Evolutionary conservation across 2,113 vertebrate species (phyloP).

Genomic region (Saimiri boliviensis): DNA sequence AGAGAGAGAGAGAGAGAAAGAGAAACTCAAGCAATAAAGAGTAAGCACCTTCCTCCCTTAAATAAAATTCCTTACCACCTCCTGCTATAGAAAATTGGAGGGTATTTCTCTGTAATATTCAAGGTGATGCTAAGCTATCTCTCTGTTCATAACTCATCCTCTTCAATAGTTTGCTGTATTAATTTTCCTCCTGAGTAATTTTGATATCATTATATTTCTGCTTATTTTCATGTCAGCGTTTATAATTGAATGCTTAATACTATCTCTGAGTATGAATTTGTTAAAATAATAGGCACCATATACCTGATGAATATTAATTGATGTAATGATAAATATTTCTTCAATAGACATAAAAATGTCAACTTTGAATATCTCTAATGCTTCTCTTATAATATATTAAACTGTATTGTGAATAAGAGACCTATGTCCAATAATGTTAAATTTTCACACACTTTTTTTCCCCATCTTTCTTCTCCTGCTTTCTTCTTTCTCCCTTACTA

Average conservation of each 20-base stretch:
- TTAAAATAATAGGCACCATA: not conserved
- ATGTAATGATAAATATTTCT: slow-evolving; percentile 12
- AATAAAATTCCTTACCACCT: not conserved
- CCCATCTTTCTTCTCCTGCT: not conserved
- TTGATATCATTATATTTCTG: slow-evolving; percentile 8
- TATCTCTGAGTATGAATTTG: not conserved
- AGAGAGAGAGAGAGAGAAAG: not conserved
- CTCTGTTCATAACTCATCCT: not conserved
- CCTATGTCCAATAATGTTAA: not conserved
- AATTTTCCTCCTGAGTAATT: slow-evolving; percentile 53
- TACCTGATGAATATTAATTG: not conserved
- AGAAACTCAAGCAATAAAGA: not conserved
- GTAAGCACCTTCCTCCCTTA: not conserved
- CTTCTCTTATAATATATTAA: not conserved
- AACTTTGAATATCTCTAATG: not conserved
- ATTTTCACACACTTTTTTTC: not conserved
- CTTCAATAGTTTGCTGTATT: slow-evolving; percentile 5
- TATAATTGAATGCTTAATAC: slow-evolving; percentile 35
- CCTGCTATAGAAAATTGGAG: not conserved
- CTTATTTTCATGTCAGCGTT: slow-evolving; percentile 13
- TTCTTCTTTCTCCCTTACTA: not conserved
- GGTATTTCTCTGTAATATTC: not conserved
- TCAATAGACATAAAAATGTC: not conserved
- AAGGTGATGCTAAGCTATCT: not conserved
- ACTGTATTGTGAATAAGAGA: not conserved